Evolutionary conservation across 2,113 vertebrate genomes (phyloP), one percentile per base, ranked within the genome.

Genomic region (Oplegnathus fasciatus): DNA sequence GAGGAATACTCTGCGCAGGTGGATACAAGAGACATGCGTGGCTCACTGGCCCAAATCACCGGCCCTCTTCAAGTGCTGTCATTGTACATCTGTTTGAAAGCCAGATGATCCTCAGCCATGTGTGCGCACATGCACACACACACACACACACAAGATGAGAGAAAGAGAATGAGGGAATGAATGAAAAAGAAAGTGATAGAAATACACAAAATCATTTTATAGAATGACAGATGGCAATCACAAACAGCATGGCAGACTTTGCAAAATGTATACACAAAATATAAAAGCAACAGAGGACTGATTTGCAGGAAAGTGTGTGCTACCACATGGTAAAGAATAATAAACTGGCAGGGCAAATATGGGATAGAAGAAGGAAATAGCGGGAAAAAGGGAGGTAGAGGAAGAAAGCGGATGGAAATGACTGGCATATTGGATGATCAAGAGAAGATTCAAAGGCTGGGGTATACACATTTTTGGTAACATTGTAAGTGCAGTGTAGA

Each of bases 41-140:
- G 91, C 92, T 94, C 91, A 83, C 80, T 92, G 92, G 94, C 89
- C 91, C 93, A 94, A 91, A 94, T 95, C 92, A 93, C 74, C 77
- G 72, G 78, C 75, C 90, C 74, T 86, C 87, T 88, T 93, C 92
- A 91, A 85, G 84, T 72, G 62, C 91, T 94, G 95, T 94, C 95
- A 94, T 30, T 78, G 83, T 78, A 91, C 90, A 93, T 89, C 93
- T 92, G 93, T 91, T 91, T 92, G 85, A 18, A 81, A 86, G 78
- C 82, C 62, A 69, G 60, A 82, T 42, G 26, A 86, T 86, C 75
- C 69, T 74, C 50, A 75, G 62, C 48, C 64, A 85, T 37, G 82
- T 66, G 58, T 57, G 44, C 44, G 58, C 65, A 62, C 76, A 62
- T 55, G 9, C 46, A 48, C 32, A 37, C 30, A 44, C 52, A 40